Evolutionary conservation across 2,113 vertebrate genomes (phyloP), one percentile per base, ranked within the genome.

Genomic region (Crotalus helleri): DNA sequence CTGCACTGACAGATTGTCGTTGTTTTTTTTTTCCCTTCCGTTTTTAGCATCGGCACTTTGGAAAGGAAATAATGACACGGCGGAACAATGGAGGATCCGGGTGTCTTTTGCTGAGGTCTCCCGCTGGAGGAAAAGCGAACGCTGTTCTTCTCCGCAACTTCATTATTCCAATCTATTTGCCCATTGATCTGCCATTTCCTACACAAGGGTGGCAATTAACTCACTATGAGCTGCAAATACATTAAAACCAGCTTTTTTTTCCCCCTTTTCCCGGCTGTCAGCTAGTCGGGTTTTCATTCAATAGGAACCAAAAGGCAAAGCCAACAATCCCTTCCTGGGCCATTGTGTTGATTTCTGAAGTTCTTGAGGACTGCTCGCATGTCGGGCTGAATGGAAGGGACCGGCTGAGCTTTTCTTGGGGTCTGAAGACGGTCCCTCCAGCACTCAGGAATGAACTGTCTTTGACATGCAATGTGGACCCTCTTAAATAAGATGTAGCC

Each of bases 401-500:
- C 10, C 46, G n/a, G 7, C 3, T 88, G 53, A 92, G 85, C 94
- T 92, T 91, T 87, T 92, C 23, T 58, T 39, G 26, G 53, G n/a
- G 17, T 44, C 54, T 91, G 93, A 94, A 89, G 39, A 92, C 54
- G 51, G 49, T 23, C n/a, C 64, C 55, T 92, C 51, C 54, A 95
- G 90, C 0, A n/a, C 21, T 0, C 33, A 89, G 44, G 92, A 94
- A 90, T 92, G 44, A 59, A 57, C 86, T 88, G 87, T 87, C 15
- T 54, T 92, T 49, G 55, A 51, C 94, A 86, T 55, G 44, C 23
- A 46, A 91, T 0, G 0, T 85, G 87, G 0, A 94, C 26, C 26
- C 90, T 85, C 89, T 91, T 90, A 87, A 96, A 93, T 92, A 93
- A 87, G 61, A 91, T 92, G 89, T 87, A 81, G 23, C 51, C 93